Base-by-base conservation (phyloP, 2,888 invertebrate species). In the Epicampocera succincta region DNA sequence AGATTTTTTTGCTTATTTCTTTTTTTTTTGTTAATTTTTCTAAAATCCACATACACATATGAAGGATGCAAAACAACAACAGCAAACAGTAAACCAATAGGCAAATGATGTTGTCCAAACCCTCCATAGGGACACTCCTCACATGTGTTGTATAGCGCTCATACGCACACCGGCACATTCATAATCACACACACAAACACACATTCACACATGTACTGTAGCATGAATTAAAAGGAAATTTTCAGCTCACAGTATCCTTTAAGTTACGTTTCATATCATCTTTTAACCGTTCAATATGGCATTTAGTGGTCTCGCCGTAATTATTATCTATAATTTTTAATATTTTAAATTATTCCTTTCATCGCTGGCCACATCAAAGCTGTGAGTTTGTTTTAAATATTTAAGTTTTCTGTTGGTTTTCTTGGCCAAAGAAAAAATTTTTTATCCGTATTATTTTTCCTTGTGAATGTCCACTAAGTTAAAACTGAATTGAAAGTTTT, bases 401-500 rank as follows among this genome's bases (percentile, higher is more conserved):
- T 25, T 56, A 17, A 17, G 33, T 13, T 81, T 71, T 68, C 46
- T 11, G 21, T 29, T 48, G 44, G 17, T 56, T 69, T n/a, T 56
- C 56, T 44, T 33, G 54, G 44, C 15, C 58, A 60, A 33, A 33
- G 9, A 8, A 33, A 33, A 33, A 8, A 33, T 9, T 65, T 50
- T 66, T 72, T 83, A 80, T 77, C 73, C 80, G 69, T 56, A 48
- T 75, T 40, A 65, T 60, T 66, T 78, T 78, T 68, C 74, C 82
- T 71, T 74, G 66, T 82, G 78, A 74, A 58, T 82, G 82, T 82
- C 82, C 82, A 82, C 82, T 82, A 78, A 71, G 82, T 75, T 78
- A 66, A 82, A 82, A 82, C 82, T 78, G 82, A 82, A 82, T 74
- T 82, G 82, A 78, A 82, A 82, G 69, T 82, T 79, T 79, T 82